Percentiles rank a stretch among this genome's conserved stretches.
Evolutionary conservation across 1,140 invertebrate genomes (phyloP).

Genomic region (Polypedilum pembai): DNA sequence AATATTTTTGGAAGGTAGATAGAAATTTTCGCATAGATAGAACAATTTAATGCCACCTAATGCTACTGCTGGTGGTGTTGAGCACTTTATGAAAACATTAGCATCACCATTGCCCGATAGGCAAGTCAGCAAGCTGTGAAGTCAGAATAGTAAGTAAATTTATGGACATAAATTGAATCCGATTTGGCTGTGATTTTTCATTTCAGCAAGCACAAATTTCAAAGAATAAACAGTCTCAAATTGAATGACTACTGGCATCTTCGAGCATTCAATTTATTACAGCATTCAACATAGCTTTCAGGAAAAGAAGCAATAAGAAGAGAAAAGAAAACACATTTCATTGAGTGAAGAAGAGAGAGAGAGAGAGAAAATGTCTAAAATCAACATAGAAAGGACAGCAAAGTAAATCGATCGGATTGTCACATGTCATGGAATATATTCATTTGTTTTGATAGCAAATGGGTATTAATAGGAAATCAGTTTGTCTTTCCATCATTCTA

Average conservation of each 20-base stretch:
- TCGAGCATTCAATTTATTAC: not conserved
- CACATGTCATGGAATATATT: conserved; percentile 22
- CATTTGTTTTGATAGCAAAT: conserved; percentile 26
- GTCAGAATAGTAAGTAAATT: not conserved
- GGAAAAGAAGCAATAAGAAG: not conserved
- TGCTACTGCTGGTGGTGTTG: too few relatives aligned
- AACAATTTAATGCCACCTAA: not conserved
- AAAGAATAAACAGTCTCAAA: not conserved
- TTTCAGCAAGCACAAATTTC: not conserved
- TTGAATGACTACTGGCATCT: not conserved
- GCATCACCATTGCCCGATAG: not conserved
- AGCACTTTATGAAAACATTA: not conserved
- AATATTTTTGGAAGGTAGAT: not conserved
- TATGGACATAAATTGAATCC: conserved; percentile 18
- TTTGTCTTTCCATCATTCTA: not conserved
- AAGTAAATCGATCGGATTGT: conserved; percentile 26
- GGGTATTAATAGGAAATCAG: conserved; percentile 22
- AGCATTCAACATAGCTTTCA: not conserved
- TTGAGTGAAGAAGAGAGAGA: not conserved
- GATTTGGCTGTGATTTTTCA: not conserved
- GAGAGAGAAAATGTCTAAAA: conserved; percentile 3
- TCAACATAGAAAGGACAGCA: conserved; percentile 1
- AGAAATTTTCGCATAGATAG: not conserved
- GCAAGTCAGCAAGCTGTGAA: too few relatives aligned
- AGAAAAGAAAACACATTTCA: not conserved